Base-by-base conservation (phyloP, 2,888 invertebrate genomes). In the Temnothorax rugatulus region DNA sequence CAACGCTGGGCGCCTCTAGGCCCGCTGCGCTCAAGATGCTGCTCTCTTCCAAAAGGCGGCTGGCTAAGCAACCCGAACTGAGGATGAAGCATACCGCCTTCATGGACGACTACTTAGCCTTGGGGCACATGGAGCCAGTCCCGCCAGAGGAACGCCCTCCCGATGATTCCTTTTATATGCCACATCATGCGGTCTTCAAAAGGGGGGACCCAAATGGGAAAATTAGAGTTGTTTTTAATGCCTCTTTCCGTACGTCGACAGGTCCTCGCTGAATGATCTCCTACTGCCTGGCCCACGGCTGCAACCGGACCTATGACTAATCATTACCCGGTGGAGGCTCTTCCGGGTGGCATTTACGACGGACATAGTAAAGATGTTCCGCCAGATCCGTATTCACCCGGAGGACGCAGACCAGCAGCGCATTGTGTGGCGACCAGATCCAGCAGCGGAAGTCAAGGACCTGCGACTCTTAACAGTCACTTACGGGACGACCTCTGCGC, bases 41-140 rank as follows among this genome's bases (percentile, higher is more conserved):
- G 13, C 13, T 15, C 1, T 15, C n/a, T 1, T 29, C 29, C 2
- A 18, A 59, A 7, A 9, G 29, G 4, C 59, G 29, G 0, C 13
- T 34, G 1, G 1, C 1, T 2, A 15, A 7, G 13, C 29, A 59
- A 0, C 0, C 29, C 4, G 25, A 4, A 0, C 0, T 29, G 0
- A 15, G 15, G 8, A 4, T 4, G 13, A 25, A 25, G 15, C 13
- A 59, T 29, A 2, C 0, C 25, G 18, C 13, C 15, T 59, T 59
- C 7, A 25, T 59, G 25, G 15, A 1, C 8, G 29, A 59, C 0
- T 59, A 59, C 18, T 5, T 29, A 0, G 15, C 2, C 15, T 25
- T 7, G 15, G 29, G 29, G 0, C 18, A 59, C 2, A 34, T 59
- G 59, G 15, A 29, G 0, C 59, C 29, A 15, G 7, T 59, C 0